phyloP scores from a whole-genome alignment of 2,797 vertebrate species.

The Rousettus madagascariensis region DNA sequence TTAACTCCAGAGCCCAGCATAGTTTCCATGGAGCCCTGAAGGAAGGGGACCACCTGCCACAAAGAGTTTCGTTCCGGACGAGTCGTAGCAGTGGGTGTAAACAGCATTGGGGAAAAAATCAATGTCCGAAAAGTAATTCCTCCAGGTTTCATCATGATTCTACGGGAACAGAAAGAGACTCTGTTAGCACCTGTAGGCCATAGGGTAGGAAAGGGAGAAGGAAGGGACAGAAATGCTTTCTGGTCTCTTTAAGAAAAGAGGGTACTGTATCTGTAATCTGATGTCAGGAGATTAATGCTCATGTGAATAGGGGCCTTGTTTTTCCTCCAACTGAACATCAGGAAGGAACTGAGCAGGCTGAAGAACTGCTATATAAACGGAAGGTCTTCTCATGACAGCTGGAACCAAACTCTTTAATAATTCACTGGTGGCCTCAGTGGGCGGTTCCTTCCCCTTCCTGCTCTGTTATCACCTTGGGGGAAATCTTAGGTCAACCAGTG shows the following conservation, averaged over 20 bases:
- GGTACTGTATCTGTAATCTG: neutral
- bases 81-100: constrained; percentile 99
- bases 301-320: neutral
- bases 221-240: neutral
- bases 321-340: neutral
- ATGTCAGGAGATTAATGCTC: neutral
- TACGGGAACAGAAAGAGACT: constrained; percentile 74
- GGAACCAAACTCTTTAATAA: neutral
- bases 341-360: neutral
- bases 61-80: constrained; percentile 98
- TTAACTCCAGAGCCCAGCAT: constrained; percentile 98
- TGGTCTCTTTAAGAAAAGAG: neutral
- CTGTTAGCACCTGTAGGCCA: constrained; percentile 22
- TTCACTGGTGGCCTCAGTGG: neutral
- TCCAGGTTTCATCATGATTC: constrained; percentile 99
- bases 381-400: neutral
- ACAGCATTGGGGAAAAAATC: constrained; percentile 98
- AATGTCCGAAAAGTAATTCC: constrained; percentile 99
- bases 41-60: constrained; percentile 98
- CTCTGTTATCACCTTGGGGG: neutral
- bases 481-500: neutral
- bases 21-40: constrained; percentile 98
- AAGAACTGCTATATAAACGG: neutral
- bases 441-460: neutral
- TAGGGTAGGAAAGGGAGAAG: neutral